Evolutionary conservation across 30 jellyfish, hydroid and myxozoan species (phyloP).

Genomic region (Aurelia aurita): DNA sequence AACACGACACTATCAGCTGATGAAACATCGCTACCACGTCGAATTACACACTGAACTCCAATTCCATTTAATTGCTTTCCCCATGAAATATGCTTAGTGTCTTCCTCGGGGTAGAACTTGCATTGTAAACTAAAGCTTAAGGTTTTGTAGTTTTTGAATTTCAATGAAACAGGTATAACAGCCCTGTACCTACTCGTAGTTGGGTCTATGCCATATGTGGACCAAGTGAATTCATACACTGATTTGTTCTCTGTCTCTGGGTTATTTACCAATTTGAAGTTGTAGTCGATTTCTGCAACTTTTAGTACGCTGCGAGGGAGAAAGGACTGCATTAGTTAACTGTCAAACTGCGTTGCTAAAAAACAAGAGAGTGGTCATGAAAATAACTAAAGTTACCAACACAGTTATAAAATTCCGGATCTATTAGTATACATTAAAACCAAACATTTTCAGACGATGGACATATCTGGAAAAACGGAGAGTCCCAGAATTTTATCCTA

Average conservation of each 20-base stretch:
- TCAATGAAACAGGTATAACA: constrained; percentile 81
- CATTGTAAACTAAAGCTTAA: constrained; percentile 87
- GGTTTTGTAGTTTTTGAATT: constrained; percentile 86
- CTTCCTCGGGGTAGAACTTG: constrained; percentile 87
- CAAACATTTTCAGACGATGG: no score
- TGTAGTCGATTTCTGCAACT: constrained; percentile 90
- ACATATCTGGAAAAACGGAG: no score
- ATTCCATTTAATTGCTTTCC: constrained; percentile 78
- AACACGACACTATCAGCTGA: constrained; percentile 82
- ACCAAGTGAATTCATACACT: constrained; percentile 88
- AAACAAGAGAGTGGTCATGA: no score
- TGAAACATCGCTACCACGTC: constrained; percentile 89
- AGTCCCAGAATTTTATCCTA: no score
- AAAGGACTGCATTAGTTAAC: not conserved
- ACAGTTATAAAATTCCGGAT: no score
- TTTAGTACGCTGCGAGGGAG: constrained; percentile 58
- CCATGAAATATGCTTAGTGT: constrained; percentile 84
- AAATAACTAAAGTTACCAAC: no score
- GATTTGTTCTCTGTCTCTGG: constrained; percentile 81
- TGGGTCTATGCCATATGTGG: constrained; percentile 91
- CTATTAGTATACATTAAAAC: no score
- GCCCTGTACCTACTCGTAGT: constrained; percentile 84
- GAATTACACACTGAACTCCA: constrained; percentile 82
- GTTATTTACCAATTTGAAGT: constrained; percentile 68
- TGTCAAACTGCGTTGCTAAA: not conserved